Conservation (phyloP, 2,113 vertebrate genomes). For the Neogale vison region DNA sequence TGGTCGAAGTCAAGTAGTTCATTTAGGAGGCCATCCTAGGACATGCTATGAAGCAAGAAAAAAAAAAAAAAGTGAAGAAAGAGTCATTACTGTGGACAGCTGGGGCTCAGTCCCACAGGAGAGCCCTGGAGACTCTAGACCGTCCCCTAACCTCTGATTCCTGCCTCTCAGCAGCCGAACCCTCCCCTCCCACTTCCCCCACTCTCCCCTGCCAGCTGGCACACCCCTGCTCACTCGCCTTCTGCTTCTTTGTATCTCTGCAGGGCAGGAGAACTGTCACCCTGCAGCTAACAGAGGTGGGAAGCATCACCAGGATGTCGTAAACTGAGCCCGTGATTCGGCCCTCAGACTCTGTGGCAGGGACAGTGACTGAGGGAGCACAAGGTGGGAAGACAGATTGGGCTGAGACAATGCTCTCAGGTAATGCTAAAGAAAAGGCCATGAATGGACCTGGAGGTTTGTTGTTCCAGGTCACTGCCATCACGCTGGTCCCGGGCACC, state of each 20-base stretch:
- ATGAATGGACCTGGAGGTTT: background rate
- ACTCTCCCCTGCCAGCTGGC: background rate
- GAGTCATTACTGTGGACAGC: background rate
- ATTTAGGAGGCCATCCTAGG: background rate
- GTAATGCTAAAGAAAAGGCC: background rate
- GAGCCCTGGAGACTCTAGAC: background rate
- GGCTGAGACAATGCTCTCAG: background rate
- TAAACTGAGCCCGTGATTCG: background rate
- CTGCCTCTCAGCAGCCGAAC: background rate
- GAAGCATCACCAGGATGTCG: fast-evolving
- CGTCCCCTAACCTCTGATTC: background rate
- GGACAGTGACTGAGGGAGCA: background rate
- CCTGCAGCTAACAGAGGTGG: background rate
- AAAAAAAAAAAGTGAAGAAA: background rate
- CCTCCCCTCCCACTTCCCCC: no score
- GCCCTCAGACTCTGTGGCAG: background rate
- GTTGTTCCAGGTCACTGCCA: background rate
- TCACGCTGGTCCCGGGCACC: background rate
- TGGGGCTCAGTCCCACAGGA: background rate
- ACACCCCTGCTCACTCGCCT: background rate
- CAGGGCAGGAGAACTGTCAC: background rate
- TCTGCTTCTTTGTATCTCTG: background rate
- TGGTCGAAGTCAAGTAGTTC: background rate
- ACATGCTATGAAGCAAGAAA: background rate
- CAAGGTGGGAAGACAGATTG: background rate